phyloP scores from a whole-genome alignment of 2,888 invertebrate genomes.

The Nematopogon swammerdamellus region DNA sequence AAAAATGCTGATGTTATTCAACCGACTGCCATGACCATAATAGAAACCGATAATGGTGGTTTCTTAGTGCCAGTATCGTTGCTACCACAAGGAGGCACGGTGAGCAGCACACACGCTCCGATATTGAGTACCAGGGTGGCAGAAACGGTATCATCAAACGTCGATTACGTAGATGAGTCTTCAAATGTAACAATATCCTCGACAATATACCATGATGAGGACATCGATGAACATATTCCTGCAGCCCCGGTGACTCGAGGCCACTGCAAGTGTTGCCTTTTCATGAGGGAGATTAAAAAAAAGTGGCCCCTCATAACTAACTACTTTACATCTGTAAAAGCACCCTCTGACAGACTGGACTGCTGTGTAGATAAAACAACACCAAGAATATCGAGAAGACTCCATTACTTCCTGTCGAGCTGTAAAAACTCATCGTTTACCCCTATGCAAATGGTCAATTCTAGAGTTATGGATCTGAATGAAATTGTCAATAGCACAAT shows the following conservation, averaged over 20 bases:
- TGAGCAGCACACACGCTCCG: background rate
- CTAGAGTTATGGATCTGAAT: background rate
- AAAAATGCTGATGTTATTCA: background rate
- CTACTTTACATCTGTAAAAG: slow-evolving; percentile 20
- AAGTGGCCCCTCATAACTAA: slow-evolving; percentile 25
- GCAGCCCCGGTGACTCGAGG: background rate
- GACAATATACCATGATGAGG: too few relatives aligned
- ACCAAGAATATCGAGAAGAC: slow-evolving; percentile 27
- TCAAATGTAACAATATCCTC: too few relatives aligned
- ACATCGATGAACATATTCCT: too few relatives aligned
- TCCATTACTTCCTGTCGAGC: slow-evolving; percentile 25
- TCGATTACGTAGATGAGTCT: too few relatives aligned
- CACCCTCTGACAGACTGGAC: slow-evolving; percentile 10
- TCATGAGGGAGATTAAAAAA: slow-evolving; percentile 25
- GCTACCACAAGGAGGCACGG: background rate
- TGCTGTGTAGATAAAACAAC: slow-evolving; percentile 25
- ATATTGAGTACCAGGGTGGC: background rate
- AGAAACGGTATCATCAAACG: too few relatives aligned
- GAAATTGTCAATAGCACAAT: background rate
- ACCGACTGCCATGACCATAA: background rate
- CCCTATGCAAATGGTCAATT: slow-evolving; percentile 17
- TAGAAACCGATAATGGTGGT: background rate
- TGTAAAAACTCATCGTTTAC: slow-evolving; percentile 19
- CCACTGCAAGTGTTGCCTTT: slow-evolving; percentile 34
- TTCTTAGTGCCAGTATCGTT: background rate